A percentile compares a stretch with the other conserved stretches of the same genome.
Conservation (phyloP, 2,888 invertebrate genomes). For the Odontocerum albicorne region DNA sequence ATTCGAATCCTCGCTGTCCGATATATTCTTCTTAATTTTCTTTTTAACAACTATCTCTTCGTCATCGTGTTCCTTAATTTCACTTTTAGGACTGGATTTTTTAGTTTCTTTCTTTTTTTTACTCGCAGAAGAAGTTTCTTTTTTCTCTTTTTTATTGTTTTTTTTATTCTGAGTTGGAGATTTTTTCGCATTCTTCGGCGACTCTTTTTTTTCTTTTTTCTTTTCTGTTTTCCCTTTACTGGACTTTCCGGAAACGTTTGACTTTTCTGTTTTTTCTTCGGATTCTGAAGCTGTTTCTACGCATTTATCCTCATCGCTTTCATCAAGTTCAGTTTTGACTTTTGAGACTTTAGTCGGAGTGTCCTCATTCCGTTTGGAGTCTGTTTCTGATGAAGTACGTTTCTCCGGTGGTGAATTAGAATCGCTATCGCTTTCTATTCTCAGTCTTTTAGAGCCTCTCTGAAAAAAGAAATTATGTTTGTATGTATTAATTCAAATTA, state of each 20-base stretch:
- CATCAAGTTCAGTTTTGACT: too few species aligned
- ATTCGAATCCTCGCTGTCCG: too few species aligned
- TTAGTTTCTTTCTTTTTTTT: too few species aligned
- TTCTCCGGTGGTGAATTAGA: slow-evolving; percentile 36
- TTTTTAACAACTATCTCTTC: too few species aligned
- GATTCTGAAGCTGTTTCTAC: too few species aligned
- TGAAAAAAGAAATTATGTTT: slow-evolving; percentile 36
- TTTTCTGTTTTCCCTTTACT: slow-evolving; percentile 29
- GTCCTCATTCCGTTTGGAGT: slow-evolving; percentile 33
- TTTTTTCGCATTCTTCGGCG: slow-evolving; percentile 9
- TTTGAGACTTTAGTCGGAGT: neutral
- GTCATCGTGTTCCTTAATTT: too few species aligned
- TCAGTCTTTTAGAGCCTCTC: slow-evolving; percentile 45
- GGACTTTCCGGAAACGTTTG: too few species aligned
- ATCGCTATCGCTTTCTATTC: slow-evolving; percentile 46
- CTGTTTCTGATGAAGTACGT: slow-evolving; percentile 4
- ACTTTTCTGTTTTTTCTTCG: too few species aligned
- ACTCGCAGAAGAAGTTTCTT: too few species aligned
- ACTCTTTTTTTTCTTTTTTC: slow-evolving; percentile 21
- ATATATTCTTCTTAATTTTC: too few species aligned
- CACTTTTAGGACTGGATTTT: too few species aligned
- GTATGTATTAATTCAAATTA: slow-evolving; percentile 1
- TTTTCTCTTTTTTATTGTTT: neutral
- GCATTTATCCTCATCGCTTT: too few species aligned
- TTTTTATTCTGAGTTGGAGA: neutral